A percentile compares a stretch with the other conserved stretches of the same genome.
Conservation (phyloP, 2,888 invertebrate species). For the Agapetus fuscipes region DNA sequence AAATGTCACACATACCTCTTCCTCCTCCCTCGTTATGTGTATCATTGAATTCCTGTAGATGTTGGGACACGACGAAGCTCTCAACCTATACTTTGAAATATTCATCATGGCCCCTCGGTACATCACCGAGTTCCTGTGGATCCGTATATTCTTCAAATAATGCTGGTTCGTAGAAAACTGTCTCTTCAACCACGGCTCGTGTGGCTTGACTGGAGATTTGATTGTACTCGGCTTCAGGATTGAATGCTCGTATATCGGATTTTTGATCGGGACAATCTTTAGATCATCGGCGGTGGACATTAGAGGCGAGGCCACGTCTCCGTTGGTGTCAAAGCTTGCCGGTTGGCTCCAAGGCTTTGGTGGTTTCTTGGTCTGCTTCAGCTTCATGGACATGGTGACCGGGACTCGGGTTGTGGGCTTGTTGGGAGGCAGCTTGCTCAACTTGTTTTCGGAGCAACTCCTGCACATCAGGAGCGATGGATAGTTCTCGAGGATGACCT, state of each 20-base stretch:
- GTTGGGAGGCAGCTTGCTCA: conserved; percentile 32
- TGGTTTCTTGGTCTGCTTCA: conserved; percentile 32
- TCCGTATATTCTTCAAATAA: conserved; percentile 57
- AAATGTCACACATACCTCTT: too few relatives aligned
- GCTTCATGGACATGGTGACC: conserved; percentile 54
- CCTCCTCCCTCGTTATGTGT: conserved; percentile 64
- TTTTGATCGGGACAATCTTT: conserved; percentile 26
- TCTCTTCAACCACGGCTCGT: conserved; percentile 36
- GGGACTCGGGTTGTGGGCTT: conserved; percentile 41
- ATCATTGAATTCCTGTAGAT: conserved; percentile 86
- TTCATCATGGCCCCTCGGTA: conserved; percentile 80
- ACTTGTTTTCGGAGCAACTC: conserved; percentile 54
- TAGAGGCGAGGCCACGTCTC: conserved; percentile 14
- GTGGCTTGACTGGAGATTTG: conserved; percentile 18
- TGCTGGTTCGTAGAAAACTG: conserved; percentile 54
- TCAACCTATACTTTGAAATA: conserved; percentile 67
- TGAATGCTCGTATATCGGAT: conserved; percentile 8
- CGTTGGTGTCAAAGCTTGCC: conserved; percentile 17
- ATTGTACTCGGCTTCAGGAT: conserved; percentile 11
- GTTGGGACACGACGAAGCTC: conserved; percentile 87
- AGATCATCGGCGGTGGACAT: conserved; percentile 2
- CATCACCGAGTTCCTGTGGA: conserved; percentile 73
- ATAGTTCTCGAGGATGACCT: conserved; percentile 62
- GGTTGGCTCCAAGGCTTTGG: conserved; percentile 5
- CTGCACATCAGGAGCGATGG: conserved; percentile 56